phyloP scores from a whole-genome alignment of 2,888 invertebrate species.

The Ophonus ardosiacus region DNA sequence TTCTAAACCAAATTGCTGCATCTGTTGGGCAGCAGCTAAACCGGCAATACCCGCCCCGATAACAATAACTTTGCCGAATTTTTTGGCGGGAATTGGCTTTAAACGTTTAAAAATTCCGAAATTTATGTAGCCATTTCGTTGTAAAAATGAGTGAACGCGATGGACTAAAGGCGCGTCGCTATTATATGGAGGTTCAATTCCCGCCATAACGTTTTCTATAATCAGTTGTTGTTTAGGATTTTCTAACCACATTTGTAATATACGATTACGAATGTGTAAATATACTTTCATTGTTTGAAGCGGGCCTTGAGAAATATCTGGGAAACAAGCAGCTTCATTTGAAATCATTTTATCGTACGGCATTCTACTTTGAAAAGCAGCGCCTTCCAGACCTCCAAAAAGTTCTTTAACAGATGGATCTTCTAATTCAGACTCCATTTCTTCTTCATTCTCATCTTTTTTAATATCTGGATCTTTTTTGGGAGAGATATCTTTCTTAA shows the following conservation, averaged over 20 bases:
- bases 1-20: slow-evolving; percentile 97
- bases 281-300: slow-evolving; percentile 92
- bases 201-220: slow-evolving; percentile 87
- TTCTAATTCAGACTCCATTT: slow-evolving; percentile 82
- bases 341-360: slow-evolving; percentile 97
- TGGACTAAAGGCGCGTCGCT: slow-evolving; percentile 91
- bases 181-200: slow-evolving; percentile 94
- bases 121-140: slow-evolving; percentile 97
- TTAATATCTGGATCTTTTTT: slow-evolving; percentile 75
- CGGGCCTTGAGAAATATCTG: slow-evolving; percentile 91
- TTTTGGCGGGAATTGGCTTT: slow-evolving; percentile 83
- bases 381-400: slow-evolving; percentile 84
- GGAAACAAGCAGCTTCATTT: slow-evolving; percentile 94
- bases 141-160: slow-evolving; percentile 93
- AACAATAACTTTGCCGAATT: slow-evolving; percentile 83
- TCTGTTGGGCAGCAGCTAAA: slow-evolving; percentile 94
- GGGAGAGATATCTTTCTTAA: slow-evolving; percentile 71
- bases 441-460: slow-evolving; percentile 76
- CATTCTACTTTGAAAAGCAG: slow-evolving; percentile 94
- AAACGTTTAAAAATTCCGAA: slow-evolving; percentile 96
- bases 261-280: slow-evolving; percentile 92
- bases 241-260: slow-evolving; percentile 96
- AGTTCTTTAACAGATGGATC: slow-evolving; percentile 78
- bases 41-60: slow-evolving; percentile 93
- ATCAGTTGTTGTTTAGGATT: slow-evolving; percentile 95